Evolutionary conservation across 2,888 invertebrate genomes (phyloP).

Genomic region (Nemurella pictetii): DNA sequence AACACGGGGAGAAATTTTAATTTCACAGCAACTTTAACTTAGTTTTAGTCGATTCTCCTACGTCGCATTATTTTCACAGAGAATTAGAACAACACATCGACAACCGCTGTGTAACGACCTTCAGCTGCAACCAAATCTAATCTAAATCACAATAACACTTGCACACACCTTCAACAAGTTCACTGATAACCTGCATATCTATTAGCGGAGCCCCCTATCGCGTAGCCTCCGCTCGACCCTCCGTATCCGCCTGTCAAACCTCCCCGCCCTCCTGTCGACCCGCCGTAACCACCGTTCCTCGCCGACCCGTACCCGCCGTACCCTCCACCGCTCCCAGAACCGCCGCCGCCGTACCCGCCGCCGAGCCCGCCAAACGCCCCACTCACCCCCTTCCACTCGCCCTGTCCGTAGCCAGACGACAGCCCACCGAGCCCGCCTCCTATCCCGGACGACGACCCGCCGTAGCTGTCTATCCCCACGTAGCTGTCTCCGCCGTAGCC

Average conservation of each 20-base stretch:
- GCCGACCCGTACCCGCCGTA: neutral
- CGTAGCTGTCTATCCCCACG: constrained; percentile 5
- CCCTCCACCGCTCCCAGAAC: neutral
- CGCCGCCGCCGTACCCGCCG: neutral
- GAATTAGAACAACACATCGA: no score
- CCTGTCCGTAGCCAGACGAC: neutral
- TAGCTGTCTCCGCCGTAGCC: constrained; percentile 47
- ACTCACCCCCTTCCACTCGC: neutral
- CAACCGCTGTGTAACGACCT: no score
- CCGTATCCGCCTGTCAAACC: constrained; percentile 5
- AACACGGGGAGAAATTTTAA: no score
- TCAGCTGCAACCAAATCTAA: no score
- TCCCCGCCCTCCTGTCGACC: constrained; percentile 4
- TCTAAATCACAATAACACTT: neutral
- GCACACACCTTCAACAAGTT: neutral
- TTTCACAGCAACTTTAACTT: no score
- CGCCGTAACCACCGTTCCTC: neutral
- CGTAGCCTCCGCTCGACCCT: neutral
- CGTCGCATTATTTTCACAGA: no score
- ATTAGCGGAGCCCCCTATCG: neutral
- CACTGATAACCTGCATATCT: neutral
- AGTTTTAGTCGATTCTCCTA: no score
- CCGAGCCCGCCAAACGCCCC: neutral
- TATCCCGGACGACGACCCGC: constrained; percentile 42
- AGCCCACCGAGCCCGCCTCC: constrained; percentile 47